Evolutionary conservation across 2,113 vertebrate genomes (phyloP), one percentile per base, ranked within the genome.

Genomic region (Neoarius graeffei): DNA sequence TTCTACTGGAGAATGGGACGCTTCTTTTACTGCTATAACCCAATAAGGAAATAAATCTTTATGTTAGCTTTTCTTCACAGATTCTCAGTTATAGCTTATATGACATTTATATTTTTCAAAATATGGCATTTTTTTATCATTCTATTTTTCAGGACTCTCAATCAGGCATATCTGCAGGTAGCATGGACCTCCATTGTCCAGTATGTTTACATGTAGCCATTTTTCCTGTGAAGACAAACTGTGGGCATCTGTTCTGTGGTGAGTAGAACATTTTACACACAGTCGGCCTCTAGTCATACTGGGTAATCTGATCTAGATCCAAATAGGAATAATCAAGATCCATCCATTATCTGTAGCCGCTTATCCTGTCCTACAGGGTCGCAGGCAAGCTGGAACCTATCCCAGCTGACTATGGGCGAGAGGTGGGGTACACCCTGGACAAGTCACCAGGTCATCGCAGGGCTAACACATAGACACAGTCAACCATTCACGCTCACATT

Each of bases 201-300:
- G 96, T 95, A 62, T 97, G 96, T 83, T 95, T 97, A 88, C 96
- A 97, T 80, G 89, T 91, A 2, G 91, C 93, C 52, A 91, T 83
- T 30, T 94, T 96, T 89, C 96, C 97, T 2, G 95, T 96, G 81
- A 92, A 96, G 94, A 97, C 95, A 23, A 97, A 95, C 93, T 97
- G 96, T 67, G 96, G 96, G 23, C 96, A 97, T 93, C 89, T 96
- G 82, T 96, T 97, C 92, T 96, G 96, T 92, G 96, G 96, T 96
- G 94, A 5, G 91, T 90, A 60, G 3, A 87, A 5, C 7, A 56
- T 67, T 79, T 67, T 56, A 69, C 27, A 86, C 13, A 5, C 15
- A 60, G 15, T 1, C 11, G n/a, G 7, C 0, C 11, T 67, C 14
- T 56, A 20, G 64, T 81, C 25, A 81, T 19, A 59, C 10, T 60